Evolutionary conservation across 2,888 invertebrate species (phyloP).

Genomic region (Argyra leucocephala): DNA sequence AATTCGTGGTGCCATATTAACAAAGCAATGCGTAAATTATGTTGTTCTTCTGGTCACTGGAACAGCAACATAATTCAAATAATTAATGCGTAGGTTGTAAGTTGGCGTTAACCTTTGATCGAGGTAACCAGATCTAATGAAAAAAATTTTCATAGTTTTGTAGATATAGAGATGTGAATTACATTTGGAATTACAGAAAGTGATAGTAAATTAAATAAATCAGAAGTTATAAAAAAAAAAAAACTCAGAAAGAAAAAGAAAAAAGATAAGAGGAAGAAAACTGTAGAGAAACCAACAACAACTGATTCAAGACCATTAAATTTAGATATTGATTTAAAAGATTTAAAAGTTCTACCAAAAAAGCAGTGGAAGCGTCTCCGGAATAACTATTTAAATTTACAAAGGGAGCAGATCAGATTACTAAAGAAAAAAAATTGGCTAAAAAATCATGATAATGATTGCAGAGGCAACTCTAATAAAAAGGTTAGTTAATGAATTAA

Average conservation of each 20-base stretch:
- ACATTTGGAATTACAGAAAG: slow-evolving; percentile 20
- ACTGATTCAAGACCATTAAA: slow-evolving; percentile 18
- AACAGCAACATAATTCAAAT: too few species aligned
- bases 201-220: slow-evolving; percentile 17
- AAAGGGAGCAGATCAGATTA: slow-evolving; percentile 69
- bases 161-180: too few species aligned
- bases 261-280: slow-evolving; percentile 28
- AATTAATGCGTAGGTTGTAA: too few species aligned
- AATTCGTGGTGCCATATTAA: too few species aligned
- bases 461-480: slow-evolving; percentile 19
- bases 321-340: slow-evolving; percentile 32
- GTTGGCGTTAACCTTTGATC: too few species aligned
- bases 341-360: slow-evolving; percentile 47
- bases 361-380: slow-evolving; percentile 76
- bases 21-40: too few species aligned
- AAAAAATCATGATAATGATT: slow-evolving; percentile 25
- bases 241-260: slow-evolving; percentile 34
- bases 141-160: too few species aligned
- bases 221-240: slow-evolving; percentile 20
- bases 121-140: too few species aligned
- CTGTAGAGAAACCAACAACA: slow-evolving; percentile 15
- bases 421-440: slow-evolving; percentile 55
- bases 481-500: too few species aligned
- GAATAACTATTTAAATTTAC: slow-evolving; percentile 76
- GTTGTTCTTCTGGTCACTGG: too few species aligned